Base-by-base conservation (phyloP, 2,888 invertebrate species). In the Slavum lentiscoides region DNA sequence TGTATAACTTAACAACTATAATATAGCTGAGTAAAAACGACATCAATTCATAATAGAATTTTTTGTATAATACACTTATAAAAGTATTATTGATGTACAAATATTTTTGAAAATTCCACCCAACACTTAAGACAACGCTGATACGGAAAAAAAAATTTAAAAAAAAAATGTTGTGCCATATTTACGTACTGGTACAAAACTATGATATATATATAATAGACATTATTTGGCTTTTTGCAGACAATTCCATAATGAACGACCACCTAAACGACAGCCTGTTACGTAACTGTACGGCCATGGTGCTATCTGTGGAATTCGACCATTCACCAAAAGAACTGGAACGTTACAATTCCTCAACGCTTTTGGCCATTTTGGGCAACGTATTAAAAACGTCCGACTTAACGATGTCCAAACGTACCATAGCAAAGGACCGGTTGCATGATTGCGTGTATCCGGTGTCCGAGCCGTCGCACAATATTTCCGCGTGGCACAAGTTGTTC, bases 401-500 rank as follows among this genome's bases (percentile, higher is more conserved):
- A 53, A 70, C 70, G 11, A 70, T 77, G 70, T 69, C 77, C 53
- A 77, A 82, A 37, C 64, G 75, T 1, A 76, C 82, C 7, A 61
- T 74, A 3, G 74, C 82, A 19, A 82, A 75, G 64, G 82, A 74
- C 53, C 75, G 81, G 61, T 72, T 83, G 23, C 82, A 82, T 13
- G 83, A 83, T 55, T 83, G 83, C 58, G 67, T 83, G 37, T 82
- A 83, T 43, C 83, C 83, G 86, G 89, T 90, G 76, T 87, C 90
- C 53, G 89, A 90, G 13, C 89, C 87, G 43, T 90, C 90, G 0
- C 90, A 90, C 85, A 90, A 89, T 15, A 82, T 85, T 30, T 77
- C 83, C 21, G 83, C 83, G 84, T 85, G 85, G 85, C 84, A 85
- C 81, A 89, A 89, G 83, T 82, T 84, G 7, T 74, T 84, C n/a